Conservation (phyloP, 2,113 vertebrate genomes). For the Rana temporaria region DNA sequence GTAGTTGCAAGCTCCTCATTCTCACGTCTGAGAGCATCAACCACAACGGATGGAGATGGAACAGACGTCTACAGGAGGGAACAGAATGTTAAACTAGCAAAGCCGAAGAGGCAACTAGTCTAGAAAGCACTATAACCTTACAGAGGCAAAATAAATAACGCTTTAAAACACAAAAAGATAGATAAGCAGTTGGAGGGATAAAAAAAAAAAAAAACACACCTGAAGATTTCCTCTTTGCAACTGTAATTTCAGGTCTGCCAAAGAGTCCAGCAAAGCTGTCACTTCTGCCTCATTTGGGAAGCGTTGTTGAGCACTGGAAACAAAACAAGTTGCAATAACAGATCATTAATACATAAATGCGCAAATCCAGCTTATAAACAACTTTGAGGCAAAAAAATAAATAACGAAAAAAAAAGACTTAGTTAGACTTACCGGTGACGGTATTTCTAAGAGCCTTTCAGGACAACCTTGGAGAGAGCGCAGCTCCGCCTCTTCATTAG, state of each 20-base stretch:
- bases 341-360: too few species aligned
- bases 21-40: conserved; percentile 75
- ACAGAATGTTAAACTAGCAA: not conserved
- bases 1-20: conserved; percentile 73
- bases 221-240: conserved; percentile 55
- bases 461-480: too few species aligned
- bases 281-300: conserved; percentile 70
- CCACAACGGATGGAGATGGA: conserved; percentile 61
- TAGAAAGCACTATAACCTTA: not conserved
- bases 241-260: conserved; percentile 70
- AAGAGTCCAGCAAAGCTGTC: conserved; percentile 62
- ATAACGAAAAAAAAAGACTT: not conserved
- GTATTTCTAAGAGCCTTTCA: too few species aligned
- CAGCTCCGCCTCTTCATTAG: too few species aligned
- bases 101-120: not conserved
- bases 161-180: not conserved
- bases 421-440: too few species aligned
- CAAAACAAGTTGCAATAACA: not conserved
- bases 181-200: not conserved
- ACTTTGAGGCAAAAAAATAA: not conserved
- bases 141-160: not conserved
- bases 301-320: conserved; percentile 19
- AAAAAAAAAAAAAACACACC: not conserved
- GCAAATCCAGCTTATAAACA: too few species aligned
- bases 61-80: conserved; percentile 35